A percentile compares a stretch with the other conserved stretches of the same genome.
phyloP scores from a whole-genome alignment of 1,140 invertebrate genomes.

The Drosophila kohkoa region DNA sequence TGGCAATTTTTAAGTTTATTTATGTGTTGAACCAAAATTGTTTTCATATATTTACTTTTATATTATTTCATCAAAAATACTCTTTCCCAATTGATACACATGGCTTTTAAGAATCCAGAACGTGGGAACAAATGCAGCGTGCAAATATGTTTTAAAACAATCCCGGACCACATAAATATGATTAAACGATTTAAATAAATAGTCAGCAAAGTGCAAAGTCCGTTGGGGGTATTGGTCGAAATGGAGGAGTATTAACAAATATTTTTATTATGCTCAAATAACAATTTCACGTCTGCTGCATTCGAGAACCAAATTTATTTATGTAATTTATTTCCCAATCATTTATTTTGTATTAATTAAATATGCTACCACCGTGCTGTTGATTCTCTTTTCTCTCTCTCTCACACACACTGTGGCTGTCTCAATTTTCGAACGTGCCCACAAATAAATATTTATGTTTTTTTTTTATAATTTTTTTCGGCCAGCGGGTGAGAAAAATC shows the following conservation, averaged over 20 bases:
- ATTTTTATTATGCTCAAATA: constrained; percentile 53
- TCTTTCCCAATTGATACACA: too few species aligned
- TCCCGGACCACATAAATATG: constrained; percentile 21
- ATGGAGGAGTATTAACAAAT: constrained; percentile 53
- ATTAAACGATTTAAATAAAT: constrained; percentile 47
- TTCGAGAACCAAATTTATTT: constrained; percentile 42
- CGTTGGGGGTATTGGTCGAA: constrained; percentile 9
- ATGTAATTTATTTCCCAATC: constrained; percentile 73
- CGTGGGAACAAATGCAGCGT: neutral
- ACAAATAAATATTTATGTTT: constrained; percentile 45
- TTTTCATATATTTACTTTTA: too few species aligned
- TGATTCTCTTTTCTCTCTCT: constrained; percentile 27
- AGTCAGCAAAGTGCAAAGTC: constrained; percentile 3
- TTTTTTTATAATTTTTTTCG: constrained; percentile 23
- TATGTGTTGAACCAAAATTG: too few species aligned
- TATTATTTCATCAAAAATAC: too few species aligned
- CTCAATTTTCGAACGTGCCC: constrained; percentile 36
- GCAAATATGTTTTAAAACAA: constrained; percentile 30
- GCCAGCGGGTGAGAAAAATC: constrained; percentile 50
- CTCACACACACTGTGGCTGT: constrained; percentile 15
- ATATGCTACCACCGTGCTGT: constrained; percentile 46
- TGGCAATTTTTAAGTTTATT: too few species aligned
- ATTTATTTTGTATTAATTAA: constrained; percentile 83
- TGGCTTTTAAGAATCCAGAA: neutral
- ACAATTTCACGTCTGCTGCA: constrained; percentile 66